A percentile compares a stretch with the other conserved stretches of the same genome.
phyloP scores from a whole-genome alignment of 37 sponge, comb jelly and placozoan genomes.

The Hormiphora californensis region DNA sequence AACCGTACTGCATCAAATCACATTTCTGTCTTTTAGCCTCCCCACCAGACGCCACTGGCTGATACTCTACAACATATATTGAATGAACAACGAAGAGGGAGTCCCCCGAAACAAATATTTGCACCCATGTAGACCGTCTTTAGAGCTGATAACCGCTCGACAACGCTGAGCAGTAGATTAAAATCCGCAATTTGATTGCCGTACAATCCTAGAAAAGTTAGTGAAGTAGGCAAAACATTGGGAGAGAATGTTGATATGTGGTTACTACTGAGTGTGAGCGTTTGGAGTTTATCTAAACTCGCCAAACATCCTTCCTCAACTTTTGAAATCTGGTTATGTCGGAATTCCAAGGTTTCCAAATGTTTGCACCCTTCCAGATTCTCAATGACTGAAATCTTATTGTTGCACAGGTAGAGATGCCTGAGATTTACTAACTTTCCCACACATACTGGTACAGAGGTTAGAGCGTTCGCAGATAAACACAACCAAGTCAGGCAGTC shows the following conservation, averaged over 20 bases:
- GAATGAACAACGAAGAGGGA: background rate
- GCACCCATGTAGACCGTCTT: constrained; percentile 1
- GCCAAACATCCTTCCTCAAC: background rate
- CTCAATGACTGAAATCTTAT: constrained; percentile 20
- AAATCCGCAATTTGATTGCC: background rate
- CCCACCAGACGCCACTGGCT: background rate
- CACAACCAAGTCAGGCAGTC: constrained; percentile 31
- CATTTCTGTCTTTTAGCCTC: background rate
- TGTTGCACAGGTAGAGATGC: constrained; percentile 13
- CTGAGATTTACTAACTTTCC: background rate
- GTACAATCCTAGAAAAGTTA: background rate
- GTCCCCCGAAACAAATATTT: background rate
- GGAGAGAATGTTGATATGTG: background rate
- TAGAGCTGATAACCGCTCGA: background rate
- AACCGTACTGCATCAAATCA: background rate
- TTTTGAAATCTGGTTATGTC: constrained; percentile 12
- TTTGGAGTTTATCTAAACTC: background rate
- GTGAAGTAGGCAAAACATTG: background rate
- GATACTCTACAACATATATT: background rate
- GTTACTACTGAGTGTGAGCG: background rate
- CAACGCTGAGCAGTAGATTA: background rate
- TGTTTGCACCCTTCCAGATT: background rate
- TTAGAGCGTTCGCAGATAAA: constrained; percentile 50
- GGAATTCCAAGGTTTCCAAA: background rate
- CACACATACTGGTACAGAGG: background rate